Percentiles rank a stretch among this genome's conserved stretches.
These are phyloP conservation scores for Adela reaumurella DNA, from an alignment of 2,888 invertebrate species.

Conservation along the genomic window DNA sequence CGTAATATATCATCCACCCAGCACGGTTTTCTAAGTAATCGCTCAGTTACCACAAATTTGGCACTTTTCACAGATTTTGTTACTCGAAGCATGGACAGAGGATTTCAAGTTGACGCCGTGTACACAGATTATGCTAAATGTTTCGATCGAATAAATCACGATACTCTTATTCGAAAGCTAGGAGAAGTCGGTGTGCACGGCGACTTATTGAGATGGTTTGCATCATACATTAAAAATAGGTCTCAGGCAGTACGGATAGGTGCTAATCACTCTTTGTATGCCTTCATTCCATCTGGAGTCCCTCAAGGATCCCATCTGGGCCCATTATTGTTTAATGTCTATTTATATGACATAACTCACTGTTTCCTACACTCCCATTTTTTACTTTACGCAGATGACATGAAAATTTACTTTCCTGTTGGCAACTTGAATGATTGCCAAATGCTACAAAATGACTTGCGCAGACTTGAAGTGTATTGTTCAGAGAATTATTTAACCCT, in stretches of 20 bases:
- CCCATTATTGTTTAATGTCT: background rate
- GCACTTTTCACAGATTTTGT: conserved; percentile 2
- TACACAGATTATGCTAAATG: conserved; percentile 3
- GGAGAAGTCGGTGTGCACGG: background rate
- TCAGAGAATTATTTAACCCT: background rate
- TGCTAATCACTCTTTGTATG: background rate
- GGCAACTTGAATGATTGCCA: background rate
- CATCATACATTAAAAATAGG: background rate
- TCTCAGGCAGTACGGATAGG: background rate
- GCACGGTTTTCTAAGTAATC: conserved; percentile 5
- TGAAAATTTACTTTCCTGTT: background rate
- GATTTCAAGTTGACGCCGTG: conserved; percentile 2
- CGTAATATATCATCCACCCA: background rate
- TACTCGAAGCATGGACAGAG: background rate
- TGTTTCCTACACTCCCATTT: background rate
- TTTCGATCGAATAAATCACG: conserved; percentile 1
- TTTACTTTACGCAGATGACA: conserved; percentile 4
- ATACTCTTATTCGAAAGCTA: background rate
- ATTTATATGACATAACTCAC: background rate
- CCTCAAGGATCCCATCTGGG: conserved; percentile 3
- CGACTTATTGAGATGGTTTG: conserved; percentile 3
- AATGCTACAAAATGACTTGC: background rate
- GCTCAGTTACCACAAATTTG: conserved; percentile 1
- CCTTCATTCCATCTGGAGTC: background rate
- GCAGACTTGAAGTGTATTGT: background rate